Evolutionary conservation across 2,113 vertebrate genomes (phyloP).

Genomic region (Salvelinus alpinus): DNA sequence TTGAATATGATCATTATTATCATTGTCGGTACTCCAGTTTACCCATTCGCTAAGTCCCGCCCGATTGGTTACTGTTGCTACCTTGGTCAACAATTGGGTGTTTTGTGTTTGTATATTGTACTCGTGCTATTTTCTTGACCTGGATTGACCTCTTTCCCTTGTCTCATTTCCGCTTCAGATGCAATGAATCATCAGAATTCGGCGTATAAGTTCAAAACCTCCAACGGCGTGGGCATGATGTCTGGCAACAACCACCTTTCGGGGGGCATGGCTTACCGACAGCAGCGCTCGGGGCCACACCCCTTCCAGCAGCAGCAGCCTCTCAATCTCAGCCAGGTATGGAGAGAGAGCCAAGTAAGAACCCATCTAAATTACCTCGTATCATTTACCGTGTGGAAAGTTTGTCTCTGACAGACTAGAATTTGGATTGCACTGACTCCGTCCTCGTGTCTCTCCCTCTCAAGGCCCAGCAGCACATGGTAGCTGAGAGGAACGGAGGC

Average conservation of each 20-base stretch:
- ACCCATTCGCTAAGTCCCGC: no score
- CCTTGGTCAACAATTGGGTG: no score
- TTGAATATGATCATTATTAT: no score
- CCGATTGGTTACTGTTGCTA: no score
- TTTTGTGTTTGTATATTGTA: no score
- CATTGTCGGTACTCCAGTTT: no score
- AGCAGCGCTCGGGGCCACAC: constrained; percentile 88
- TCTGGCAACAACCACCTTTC: constrained; percentile 87
- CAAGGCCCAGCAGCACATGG: constrained; percentile 94
- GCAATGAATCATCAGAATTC: constrained; percentile 88
- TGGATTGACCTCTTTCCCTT: not conserved
- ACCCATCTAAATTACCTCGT: not conserved
- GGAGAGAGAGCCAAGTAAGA: constrained; percentile 6
- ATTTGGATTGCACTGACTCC: not conserved
- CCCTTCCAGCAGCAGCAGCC: constrained; percentile 97
- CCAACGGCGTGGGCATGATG: constrained; percentile 83
- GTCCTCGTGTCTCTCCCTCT: not conserved
- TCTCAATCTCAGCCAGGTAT: constrained; percentile 99
- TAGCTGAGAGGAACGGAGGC: constrained; percentile 82
- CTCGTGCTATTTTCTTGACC: not conserved
- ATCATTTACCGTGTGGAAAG: no score
- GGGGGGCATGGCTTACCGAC: constrained; percentile 85
- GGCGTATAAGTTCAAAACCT: constrained; percentile 91
- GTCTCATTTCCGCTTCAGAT: constrained; percentile 63
- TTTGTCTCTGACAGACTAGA: no score